Evolutionary conservation across 2,113 vertebrate genomes (phyloP).

Genomic region (Oostethus manadensis): DNA sequence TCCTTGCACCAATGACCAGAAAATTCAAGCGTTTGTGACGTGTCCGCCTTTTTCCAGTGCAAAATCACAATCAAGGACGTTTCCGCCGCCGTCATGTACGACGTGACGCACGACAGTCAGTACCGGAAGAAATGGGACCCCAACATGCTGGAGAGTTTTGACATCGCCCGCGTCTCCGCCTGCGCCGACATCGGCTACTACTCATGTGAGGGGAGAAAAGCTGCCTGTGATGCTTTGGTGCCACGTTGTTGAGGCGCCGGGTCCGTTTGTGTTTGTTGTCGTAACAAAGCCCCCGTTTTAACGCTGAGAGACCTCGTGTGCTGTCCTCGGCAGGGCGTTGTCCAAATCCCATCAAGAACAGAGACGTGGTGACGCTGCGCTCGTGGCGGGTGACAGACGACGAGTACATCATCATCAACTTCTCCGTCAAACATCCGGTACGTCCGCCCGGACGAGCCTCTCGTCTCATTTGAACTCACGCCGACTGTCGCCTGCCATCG

Average conservation of each 20-base stretch:
- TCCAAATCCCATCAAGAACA: constrained; percentile 68
- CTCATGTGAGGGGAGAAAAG: constrained; percentile 59
- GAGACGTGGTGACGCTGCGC: constrained; percentile 68
- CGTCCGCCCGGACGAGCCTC: constrained; percentile 1
- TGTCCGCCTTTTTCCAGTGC: constrained; percentile 49
- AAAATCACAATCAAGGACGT: constrained; percentile 64
- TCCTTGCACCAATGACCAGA: too few species aligned
- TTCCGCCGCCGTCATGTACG: constrained; percentile 67
- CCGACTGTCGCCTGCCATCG: background rate
- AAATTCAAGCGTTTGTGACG: too few species aligned
- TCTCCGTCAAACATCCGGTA: constrained; percentile 78
- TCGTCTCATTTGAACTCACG: background rate
- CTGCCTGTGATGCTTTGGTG: background rate
- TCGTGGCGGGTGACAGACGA: constrained; percentile 70
- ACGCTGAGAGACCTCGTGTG: background rate
- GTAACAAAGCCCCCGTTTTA: constrained; percentile 22
- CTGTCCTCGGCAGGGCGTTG: constrained; percentile 64
- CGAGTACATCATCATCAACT: constrained; percentile 70
- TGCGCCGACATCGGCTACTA: constrained; percentile 74
- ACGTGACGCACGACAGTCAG: constrained; percentile 66
- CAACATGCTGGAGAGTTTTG: constrained; percentile 63
- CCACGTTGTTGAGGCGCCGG: background rate
- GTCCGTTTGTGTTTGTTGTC: constrained; percentile 36
- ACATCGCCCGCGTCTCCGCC: constrained; percentile 66
- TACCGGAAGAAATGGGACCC: constrained; percentile 70